A percentile compares a stretch with the other conserved stretches of the same genome.
Evolutionary conservation across 2,113 vertebrate species (phyloP).

Genomic region (Narcine bancroftii): DNA sequence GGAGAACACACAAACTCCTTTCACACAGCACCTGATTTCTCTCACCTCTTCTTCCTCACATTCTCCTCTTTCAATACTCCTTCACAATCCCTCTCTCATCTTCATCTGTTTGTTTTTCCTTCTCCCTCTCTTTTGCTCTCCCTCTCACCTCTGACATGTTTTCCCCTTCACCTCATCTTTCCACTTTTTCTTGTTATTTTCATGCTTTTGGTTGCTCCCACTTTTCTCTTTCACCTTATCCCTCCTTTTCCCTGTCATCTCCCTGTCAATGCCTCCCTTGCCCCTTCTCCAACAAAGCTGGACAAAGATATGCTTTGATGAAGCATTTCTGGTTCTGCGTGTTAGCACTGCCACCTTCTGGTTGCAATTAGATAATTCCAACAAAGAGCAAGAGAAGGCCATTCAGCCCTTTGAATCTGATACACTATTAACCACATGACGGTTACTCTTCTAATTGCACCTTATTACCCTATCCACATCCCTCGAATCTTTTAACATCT

Average conservation of each 20-base stretch:
- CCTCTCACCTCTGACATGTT: background rate
- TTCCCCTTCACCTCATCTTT: no score
- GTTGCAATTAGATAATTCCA: background rate
- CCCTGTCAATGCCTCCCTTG: background rate
- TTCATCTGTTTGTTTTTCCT: no score
- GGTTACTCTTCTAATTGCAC: no score
- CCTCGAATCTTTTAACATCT: no score
- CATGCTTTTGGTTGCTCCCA: background rate
- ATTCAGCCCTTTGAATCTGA: no score
- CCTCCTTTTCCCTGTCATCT: background rate
- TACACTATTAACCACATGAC: no score
- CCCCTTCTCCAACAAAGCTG: background rate
- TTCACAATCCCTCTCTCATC: background rate
- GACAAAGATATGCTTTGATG: background rate
- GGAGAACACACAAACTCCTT: no score
- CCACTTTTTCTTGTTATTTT: background rate
- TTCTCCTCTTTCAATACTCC: background rate
- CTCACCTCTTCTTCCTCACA: background rate
- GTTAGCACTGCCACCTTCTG: constrained; percentile 17
- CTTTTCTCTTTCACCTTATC: background rate
- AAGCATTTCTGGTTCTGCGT: background rate
- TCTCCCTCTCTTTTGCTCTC: background rate
- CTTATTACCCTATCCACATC: no score
- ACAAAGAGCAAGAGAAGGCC: no score
- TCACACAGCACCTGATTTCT: background rate